Percentiles rank a stretch among this genome's conserved stretches.
Conservation (phyloP, 53 echinoderm and acorn worm genomes). For the Antedon mediterranea region DNA sequence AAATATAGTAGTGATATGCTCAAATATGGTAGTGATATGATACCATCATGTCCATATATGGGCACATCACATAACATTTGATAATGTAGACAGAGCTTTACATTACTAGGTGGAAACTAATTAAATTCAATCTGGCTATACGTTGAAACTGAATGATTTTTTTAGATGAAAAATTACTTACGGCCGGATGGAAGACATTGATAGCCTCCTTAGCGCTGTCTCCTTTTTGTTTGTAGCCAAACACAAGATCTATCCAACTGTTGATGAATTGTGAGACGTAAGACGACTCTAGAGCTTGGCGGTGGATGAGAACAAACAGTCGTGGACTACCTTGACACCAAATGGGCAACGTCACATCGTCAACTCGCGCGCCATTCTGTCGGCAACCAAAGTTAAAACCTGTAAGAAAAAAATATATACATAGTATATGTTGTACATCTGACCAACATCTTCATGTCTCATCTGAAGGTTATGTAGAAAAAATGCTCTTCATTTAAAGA, state of each 20-base stretch:
- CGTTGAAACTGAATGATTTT: too few relatives aligned
- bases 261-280: slow-evolving; percentile 61
- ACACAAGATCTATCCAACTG: slow-evolving; percentile 84
- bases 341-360: slow-evolving; percentile 54
- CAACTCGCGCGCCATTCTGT: slow-evolving; percentile 51
- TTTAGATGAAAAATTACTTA: slow-evolving; percentile 30
- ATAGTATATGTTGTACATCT: too few relatives aligned
- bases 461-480: too few relatives aligned
- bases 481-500: too few relatives aligned
- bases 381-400: slow-evolving; percentile 72
- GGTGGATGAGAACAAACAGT: slow-evolving; percentile 62
- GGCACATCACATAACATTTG: too few relatives aligned
- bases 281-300: slow-evolving; percentile 69
- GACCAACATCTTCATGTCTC: too few relatives aligned
- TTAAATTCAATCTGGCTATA: too few relatives aligned
- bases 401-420: not conserved
- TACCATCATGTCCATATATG: too few relatives aligned
- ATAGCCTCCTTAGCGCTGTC: slow-evolving; percentile 64
- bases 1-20: too few relatives aligned
- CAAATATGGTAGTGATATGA: too few relatives aligned
- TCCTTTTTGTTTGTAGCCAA: slow-evolving; percentile 91
- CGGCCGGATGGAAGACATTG: slow-evolving; percentile 92
- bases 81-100: too few relatives aligned
- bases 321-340: slow-evolving; percentile 68
- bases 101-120: too few relatives aligned